Evolutionary conservation across 2,888 invertebrate genomes (phyloP), one percentile per base, ranked within the genome.

Genomic region (Epicampocera succincta): DNA sequence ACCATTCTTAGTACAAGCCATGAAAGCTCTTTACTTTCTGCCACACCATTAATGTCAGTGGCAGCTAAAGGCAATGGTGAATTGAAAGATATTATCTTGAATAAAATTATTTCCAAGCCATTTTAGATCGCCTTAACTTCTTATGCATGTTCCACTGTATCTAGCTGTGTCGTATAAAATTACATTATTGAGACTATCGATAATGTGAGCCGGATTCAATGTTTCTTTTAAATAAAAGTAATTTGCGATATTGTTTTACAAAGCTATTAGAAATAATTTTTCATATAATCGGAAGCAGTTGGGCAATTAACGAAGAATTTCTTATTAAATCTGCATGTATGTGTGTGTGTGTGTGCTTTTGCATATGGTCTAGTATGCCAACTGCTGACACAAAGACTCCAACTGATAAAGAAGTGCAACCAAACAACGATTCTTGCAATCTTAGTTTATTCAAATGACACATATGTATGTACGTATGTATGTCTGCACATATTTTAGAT

Each of bases 211-310:
- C 71, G 63, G 48, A 42, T 56, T 33, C 60, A 66, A 11, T 60
- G 21, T 42, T 1, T 13, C 40, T n/a, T 42, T 21, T 44, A 21
- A 38, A 56, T 46, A 29, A 29, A 25, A 46, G 11, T 15, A 40
- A 25, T 44, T 19, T 6, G 11, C 12, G 38, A 46, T 21, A 60
- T 60, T n/a, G 19, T 50, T 42, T 66, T 68, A 52, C 13, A 52
- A 61, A 73, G 60, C 33, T 65, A 58, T 40, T 58, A 46, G 19
- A 66, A 17, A 42, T 19, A 52, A 17, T 15, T 48, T 29, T 42
- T 77, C 61, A 29, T 54, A 63, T 46, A 71, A 77, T 71, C 77
- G 56, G 56, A 77, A 71, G 69, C 69, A 54, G 54, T 61, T 76
- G 25, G 11, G 21, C 46, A 63, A 76, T 69, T 76, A 76, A 8